Evolutionary conservation across 2,113 vertebrate species (phyloP), one percentile per base, ranked within the genome.

Genomic region (Lophura nycthemera): DNA sequence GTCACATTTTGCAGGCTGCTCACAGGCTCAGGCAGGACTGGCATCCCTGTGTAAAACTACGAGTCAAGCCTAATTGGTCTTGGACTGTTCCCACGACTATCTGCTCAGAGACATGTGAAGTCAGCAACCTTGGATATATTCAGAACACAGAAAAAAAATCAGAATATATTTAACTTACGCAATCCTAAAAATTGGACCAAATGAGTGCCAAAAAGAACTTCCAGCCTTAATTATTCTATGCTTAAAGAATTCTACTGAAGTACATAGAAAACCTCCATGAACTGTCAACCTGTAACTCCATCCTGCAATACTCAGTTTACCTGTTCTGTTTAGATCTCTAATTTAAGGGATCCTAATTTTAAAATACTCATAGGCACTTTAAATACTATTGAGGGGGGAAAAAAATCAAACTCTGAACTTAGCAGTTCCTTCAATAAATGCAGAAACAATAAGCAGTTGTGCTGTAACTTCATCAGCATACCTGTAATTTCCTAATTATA

Each of bases 31-130:
- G 29, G 34, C 5, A 32, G 32, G 47, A 38, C 36, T 16, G n/a
- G 34, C 5, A 12, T 32, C 73, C 63, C 54, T 47, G 1, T 1
- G 0, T 43, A 64, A 43, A 87, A 61, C 38, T 19, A 21, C 2
- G 36, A 81, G 13, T 45, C 32, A 78, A 0, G 0, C 7, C 76
- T 29, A 27, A 3, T 2, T 15, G n/a, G 6, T 63, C 16, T 66
- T 72, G 20, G 6, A 52, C 40, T 43, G 3, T 20, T 83, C 22
- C 52, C 7, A 7, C 5, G 7, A 79, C 38, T 47, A 65, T 20
- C 42, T 66, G 24, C 29, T 8, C 36, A 66, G 14, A 60, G 20
- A 50, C 8, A 50, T 0, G 1, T 48, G 30, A 15, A 69, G 22
- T 69, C 63, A 69, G 18, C 15, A 57, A 18, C 8, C 22, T 19